These are phyloP conservation scores for Linnaemya tessellans DNA, from an alignment of 2,888 invertebrate genomes.

Conservation along the genomic window DNA sequence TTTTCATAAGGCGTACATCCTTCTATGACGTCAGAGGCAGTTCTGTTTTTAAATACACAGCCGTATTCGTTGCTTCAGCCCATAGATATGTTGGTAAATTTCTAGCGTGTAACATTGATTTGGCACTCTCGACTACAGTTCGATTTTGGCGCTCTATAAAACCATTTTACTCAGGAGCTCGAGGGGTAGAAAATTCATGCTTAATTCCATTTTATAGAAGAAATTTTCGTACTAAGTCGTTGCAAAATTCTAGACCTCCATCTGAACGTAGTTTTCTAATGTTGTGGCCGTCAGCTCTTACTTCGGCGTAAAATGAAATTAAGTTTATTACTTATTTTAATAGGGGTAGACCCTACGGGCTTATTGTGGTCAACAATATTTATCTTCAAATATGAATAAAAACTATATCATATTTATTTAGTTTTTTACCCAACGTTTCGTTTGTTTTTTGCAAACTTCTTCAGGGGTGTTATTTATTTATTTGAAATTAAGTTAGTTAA, in stretches of 20 bases:
- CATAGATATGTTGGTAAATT: constrained; percentile 4
- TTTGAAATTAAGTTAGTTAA: too few relatives aligned
- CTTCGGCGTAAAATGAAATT: not conserved
- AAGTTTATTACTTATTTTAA: not conserved
- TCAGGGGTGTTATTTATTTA: too few relatives aligned
- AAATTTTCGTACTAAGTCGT: constrained; percentile 15
- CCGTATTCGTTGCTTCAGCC: constrained; percentile 6
- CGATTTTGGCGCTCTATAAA: constrained; percentile 22
- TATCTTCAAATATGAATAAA: too few relatives aligned
- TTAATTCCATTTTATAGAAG: constrained; percentile 7
- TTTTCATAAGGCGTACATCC: not conserved
- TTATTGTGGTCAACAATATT: too few relatives aligned
- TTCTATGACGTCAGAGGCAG: constrained; percentile 1
- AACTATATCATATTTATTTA: too few relatives aligned
- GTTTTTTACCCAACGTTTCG: too few relatives aligned
- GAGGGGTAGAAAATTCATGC: not conserved
- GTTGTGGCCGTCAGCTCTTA: not conserved
- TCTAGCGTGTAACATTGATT: constrained; percentile 1
- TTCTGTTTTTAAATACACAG: constrained; percentile 20
- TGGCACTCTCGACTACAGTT: constrained; percentile 4
- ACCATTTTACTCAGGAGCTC: constrained; percentile 4
- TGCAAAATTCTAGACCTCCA: not conserved
- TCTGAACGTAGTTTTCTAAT: constrained; percentile 11
- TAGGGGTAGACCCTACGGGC: too few relatives aligned
- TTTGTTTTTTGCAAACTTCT: too few relatives aligned